These are phyloP conservation scores for Dicroscelio sp. DNA, from an alignment of 2,888 invertebrate species.

Conservation along the genomic window DNA sequence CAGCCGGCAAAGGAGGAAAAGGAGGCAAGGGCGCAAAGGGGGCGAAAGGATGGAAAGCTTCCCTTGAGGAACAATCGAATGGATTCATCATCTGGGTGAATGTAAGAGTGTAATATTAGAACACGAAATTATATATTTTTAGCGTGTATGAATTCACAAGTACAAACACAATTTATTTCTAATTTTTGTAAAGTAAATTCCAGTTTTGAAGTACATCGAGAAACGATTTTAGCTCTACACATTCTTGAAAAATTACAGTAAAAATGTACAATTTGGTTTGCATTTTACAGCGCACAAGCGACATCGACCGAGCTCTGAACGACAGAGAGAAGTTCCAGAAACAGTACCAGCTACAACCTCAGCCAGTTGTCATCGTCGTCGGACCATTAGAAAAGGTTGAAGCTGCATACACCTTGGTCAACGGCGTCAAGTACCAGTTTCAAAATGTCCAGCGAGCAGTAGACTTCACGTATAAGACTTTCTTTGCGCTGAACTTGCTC, in stretches of 20 bases:
- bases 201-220: too few relatives aligned
- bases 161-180: background rate
- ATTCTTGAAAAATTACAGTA: too few relatives aligned
- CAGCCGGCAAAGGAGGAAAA: background rate
- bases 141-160: background rate
- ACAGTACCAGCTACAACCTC: background rate
- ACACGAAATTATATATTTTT: too few relatives aligned
- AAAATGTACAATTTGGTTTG: background rate
- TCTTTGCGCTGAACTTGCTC: background rate
- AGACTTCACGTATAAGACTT: constrained; percentile 1
- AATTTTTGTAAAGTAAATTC: too few relatives aligned
- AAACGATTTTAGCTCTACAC: too few relatives aligned
- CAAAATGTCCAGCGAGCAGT: background rate
- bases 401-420: background rate
- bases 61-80: constrained; percentile 1
- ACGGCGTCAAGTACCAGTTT: constrained; percentile 13
- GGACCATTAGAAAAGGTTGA: background rate
- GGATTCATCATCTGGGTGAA: constrained; percentile 7
- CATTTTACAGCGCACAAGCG: constrained; percentile 3
- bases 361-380: background rate
- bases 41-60: background rate
- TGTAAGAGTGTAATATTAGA: background rate
- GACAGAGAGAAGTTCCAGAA: background rate
- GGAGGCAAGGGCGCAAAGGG: background rate
- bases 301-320: background rate